Percentiles rank a stretch among this genome's conserved stretches.
Conservation (phyloP, 1,140 invertebrate genomes). For the Micrasema longulum region DNA sequence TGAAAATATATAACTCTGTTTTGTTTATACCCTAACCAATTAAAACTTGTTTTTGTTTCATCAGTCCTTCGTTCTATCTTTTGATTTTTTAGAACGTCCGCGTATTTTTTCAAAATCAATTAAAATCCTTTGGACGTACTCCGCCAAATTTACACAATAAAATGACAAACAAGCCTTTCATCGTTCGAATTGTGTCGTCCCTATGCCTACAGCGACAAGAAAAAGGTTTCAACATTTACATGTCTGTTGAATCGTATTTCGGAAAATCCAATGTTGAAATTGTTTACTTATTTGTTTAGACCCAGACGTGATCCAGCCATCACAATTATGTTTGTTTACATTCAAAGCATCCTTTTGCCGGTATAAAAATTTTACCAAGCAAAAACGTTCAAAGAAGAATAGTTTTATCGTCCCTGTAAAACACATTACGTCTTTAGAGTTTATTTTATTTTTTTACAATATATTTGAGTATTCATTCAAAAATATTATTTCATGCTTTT, state of each 20-base stretch:
- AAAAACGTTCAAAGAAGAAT: conserved; percentile 21
- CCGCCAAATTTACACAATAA: conserved; percentile 31
- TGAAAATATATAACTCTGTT: background rate
- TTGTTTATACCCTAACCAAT: conserved; percentile 1
- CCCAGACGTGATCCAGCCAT: conserved; percentile 37
- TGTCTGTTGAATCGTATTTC: conserved; percentile 31
- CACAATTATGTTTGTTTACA: conserved; percentile 37
- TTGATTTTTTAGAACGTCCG: background rate
- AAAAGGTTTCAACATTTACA: conserved; percentile 34
- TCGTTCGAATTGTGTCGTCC: conserved; percentile 14
- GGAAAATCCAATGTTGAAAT: conserved; percentile 26
- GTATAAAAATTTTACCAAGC: conserved; percentile 18
- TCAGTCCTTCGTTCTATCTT: background rate
- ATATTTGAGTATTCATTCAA: no score
- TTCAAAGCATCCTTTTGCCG: conserved; percentile 31
- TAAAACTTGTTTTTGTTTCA: background rate
- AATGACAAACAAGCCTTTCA: conserved; percentile 29
- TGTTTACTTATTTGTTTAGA: conserved; percentile 36
- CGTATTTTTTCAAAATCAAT: conserved; percentile 20
- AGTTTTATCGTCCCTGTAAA: conserved; percentile 9
- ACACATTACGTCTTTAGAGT: conserved; percentile 14
- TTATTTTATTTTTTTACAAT: no score
- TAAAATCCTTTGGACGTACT: conserved; percentile 15
- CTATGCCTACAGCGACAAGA: conserved; percentile 4
- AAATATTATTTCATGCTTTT: no score